Evolutionary conservation across 2,113 vertebrate genomes (phyloP), one percentile per base, ranked within the genome.

Genomic region (Amia ocellicauda): DNA sequence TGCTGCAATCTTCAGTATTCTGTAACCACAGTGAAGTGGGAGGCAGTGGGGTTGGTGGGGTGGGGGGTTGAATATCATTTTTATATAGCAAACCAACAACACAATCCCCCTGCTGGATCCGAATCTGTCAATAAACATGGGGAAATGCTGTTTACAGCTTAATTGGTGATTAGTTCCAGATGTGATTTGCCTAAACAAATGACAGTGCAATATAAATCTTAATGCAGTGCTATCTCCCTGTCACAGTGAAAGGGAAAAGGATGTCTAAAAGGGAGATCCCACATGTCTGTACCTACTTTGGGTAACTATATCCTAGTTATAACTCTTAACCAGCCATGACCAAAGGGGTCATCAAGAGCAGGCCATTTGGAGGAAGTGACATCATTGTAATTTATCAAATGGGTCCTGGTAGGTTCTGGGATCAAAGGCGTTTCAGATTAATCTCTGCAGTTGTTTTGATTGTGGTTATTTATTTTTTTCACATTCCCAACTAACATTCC

Each of bases 141-240:
- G 20, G 57, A 17, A n/a, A 23, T 29, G 19, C 22, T 58, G 57
- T 42, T 58, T 58, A 22, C 7, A 40, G 19, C 5, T 8, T 40
- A 14, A 41, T 40, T 22, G 28, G n/a, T 17, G 27, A 58, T 58
- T 8, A 5, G 20, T 23, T 58, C 29, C 57, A 58, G 57, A 58
- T 58, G 57, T 58, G 4, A 40, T 7, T 7, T 40, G 17, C 13
- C 57, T 20, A 9, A 2, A 42, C 57, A 4, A 10, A 54, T 19
- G 8, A 40, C 26, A 58, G 57, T 58, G 40, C n/a, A n/a, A 9
- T 58, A 7, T 58, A 20, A 58, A 41, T 58, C 57, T 58, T 58
- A 19, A 26, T n/a, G n/a, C 29, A 3, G 1, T 8, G 27, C 40
- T 11, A 22, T 11, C 57, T 36, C 19, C 16, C 29, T 58, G 57